A percentile compares a stretch with the other conserved stretches of the same genome.
These are phyloP conservation scores for Sarcophaga variegata DNA, from an alignment of 2,888 invertebrate species.

Conservation along the genomic window DNA sequence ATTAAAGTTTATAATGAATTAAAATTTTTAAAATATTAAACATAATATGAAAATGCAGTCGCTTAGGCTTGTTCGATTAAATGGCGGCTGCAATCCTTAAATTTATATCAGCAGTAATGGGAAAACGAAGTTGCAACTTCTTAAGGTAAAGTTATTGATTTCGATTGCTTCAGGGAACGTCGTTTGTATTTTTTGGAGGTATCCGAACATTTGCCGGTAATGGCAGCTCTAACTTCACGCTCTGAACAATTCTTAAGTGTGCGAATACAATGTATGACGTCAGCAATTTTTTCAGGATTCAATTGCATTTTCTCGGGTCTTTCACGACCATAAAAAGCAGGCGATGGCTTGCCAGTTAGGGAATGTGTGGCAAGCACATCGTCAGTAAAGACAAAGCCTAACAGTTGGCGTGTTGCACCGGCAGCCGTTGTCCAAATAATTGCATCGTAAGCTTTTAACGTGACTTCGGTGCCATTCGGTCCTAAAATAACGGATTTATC, in stretches of 20 bases:
- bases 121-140: too few species aligned
- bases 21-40: too few species aligned
- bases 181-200: constrained; percentile 84
- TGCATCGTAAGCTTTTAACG: constrained; percentile 78
- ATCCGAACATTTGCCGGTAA: constrained; percentile 84
- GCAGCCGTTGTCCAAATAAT: constrained; percentile 83
- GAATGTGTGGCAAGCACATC: constrained; percentile 84
- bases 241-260: constrained; percentile 82
- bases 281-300: constrained; percentile 83
- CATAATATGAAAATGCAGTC: too few species aligned
- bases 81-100: too few species aligned
- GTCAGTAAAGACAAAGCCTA: constrained; percentile 83
- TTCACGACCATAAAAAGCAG: constrained; percentile 81
- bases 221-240: constrained; percentile 83
- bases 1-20: too few species aligned
- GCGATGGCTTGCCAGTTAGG: constrained; percentile 84
- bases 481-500: neutral
- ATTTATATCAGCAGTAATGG: too few species aligned
- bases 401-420: constrained; percentile 82
- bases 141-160: neutral
- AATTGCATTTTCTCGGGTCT: constrained; percentile 76
- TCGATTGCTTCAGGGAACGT: constrained; percentile 31
- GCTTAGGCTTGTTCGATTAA: too few species aligned
- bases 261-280: constrained; percentile 83
- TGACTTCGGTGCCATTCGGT: constrained; percentile 69